Base-by-base conservation (phyloP, 2,113 vertebrate species). In the Scartelaos histophorus region DNA sequence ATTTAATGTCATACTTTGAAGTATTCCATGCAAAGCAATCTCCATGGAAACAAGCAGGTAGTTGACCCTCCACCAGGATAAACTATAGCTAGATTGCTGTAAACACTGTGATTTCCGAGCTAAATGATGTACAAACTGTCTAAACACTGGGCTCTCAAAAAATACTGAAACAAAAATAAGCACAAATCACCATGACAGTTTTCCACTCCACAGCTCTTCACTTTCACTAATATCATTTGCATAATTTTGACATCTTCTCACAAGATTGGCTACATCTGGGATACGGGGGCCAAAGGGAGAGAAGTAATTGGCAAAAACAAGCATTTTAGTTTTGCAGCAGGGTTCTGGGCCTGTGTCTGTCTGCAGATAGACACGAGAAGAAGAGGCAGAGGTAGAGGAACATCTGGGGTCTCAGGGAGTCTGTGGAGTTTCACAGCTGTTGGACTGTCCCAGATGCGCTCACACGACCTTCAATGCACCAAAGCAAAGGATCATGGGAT, bases 351-450 rank as follows among this genome's bases (percentile, higher is more conserved):
- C 71, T 75, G 38, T 73, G 80, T 75, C 70, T 74, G 72, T 72
- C 72, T 57, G 22, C 29, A 66, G 74, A 79, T 66, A 24, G 67
- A 66, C 62, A 67, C 29, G 19, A 54, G 53, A 58, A 54, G 53
- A 58, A 68, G 60, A 75, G 74, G 19, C 46, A 70, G 19, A 29
- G 53, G 24, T 29, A 45, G 70, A 53, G 71, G 57, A 85, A 88
- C 91, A 93, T 90, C 89, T 93, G 91, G 78, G 89, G 84, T 85
- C 83, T 85, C 57, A 68, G 72, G 75, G 85, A 90, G 85, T 85
- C 35, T 47, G 80, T 79, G 79, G 76, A 85, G 71, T 81, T 88
- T 86, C 90, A 85, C 91, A 92, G 88, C 91, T 92, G 90, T 90
- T 76, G 82, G 65, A 74, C 67, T 62, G 72, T 77, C 71, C 82